phyloP scores from a whole-genome alignment of 2,888 invertebrate genomes.

The Melinopterus prodromus region DNA sequence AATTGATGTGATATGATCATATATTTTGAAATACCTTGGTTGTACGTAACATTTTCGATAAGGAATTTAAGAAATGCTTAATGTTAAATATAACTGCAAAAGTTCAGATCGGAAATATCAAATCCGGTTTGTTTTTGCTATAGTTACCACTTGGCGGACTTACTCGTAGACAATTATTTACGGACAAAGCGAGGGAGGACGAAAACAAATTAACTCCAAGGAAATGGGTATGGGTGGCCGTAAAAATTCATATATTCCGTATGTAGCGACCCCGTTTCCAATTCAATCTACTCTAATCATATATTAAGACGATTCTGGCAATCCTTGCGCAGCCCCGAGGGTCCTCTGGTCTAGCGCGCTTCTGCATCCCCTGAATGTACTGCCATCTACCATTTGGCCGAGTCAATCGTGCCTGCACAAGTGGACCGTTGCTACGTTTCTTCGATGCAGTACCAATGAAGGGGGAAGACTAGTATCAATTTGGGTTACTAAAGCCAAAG shows the following conservation, averaged over 20 bases:
- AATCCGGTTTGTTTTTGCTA: neutral
- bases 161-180: neutral
- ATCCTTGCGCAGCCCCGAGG: neutral
- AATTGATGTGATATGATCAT: no score
- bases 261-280: neutral
- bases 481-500: neutral
- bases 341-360: neutral
- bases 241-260: neutral
- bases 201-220: neutral
- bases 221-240: neutral
- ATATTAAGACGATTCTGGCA: neutral
- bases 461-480: neutral
- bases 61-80: no score
- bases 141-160: neutral
- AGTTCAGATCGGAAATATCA: no score
- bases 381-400: neutral
- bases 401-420: neutral
- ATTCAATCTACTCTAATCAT: neutral
- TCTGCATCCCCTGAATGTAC: neutral
- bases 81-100: neutral
- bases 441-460: neutral
- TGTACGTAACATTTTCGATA: no score
- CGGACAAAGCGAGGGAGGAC: neutral
- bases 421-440: neutral
- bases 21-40: no score